These are phyloP conservation scores for Pseudococcus longispinus DNA, from an alignment of 2,888 invertebrate genomes.

Conservation along the genomic window DNA sequence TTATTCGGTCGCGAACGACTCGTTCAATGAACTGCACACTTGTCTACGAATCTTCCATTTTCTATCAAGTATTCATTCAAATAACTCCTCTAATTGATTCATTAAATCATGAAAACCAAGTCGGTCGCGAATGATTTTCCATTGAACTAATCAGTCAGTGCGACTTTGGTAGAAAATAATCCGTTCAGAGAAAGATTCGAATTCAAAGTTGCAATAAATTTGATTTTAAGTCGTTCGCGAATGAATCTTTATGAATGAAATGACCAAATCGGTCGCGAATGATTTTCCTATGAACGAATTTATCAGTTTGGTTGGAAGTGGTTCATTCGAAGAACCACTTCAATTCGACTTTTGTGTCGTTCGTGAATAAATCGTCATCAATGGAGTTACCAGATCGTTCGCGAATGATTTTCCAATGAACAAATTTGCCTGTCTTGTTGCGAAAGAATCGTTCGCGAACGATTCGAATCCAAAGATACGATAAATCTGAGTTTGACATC, in stretches of 20 bases:
- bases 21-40: neutral
- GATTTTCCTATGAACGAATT: neutral
- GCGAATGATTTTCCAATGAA: neutral
- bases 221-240: no score
- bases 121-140: no score
- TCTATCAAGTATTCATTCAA: no score
- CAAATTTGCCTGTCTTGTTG: neutral
- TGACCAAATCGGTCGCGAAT: neutral
- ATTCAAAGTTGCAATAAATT: no score
- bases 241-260: neutral
- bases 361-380: neutral
- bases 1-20: neutral
- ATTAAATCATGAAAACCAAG: no score
- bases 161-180: no score
- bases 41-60: no score
- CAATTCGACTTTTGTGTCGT: neutral
- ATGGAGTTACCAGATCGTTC: neutral
- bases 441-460: neutral
- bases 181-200: no score
- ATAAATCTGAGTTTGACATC: neutral
- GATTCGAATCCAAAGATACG: neutral
- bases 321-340: no score
- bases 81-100: no score
- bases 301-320: neutral
- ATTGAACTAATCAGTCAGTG: no score